Evolutionary conservation across 2,113 vertebrate genomes (phyloP), one percentile per base, ranked within the genome.

Genomic region (Protobothrops flavoviridis): DNA sequence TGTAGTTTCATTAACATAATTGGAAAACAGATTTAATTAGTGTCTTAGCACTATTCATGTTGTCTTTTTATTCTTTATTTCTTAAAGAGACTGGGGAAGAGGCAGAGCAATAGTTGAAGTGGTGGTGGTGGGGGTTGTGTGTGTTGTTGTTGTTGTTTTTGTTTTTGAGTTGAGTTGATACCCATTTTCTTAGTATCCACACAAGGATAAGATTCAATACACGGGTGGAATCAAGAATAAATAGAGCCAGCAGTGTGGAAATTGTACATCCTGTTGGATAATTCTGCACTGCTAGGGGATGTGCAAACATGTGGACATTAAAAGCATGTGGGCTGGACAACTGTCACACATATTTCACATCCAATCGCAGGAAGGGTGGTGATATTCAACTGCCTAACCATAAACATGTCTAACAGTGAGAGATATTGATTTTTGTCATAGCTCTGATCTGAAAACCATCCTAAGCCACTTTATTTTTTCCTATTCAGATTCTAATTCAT

Each of bases 1-100:
- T 97, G 96, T 97, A 97, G 94, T 96, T 97, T 95, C 91, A 96
- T 97, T 97, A 97, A 91, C 95, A 96, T 97, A 96, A 97, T 96
- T 96, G 91, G 45, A 96, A 96, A 97, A 94, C 94, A 97, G 95
- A 92, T 92, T 93, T 97, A 96, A 97, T 97, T 97, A 97, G 93
- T 95, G 95, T 94, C 95, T 95, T 95, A 96, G 9, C 61, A 91
- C 91, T 95, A 85, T 95, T 93, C 45, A 90, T 94, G 56, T 92
- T 64, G 94, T 88, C 89, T 86, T 93, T 93, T 93, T 64, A 94
- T 95, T 96, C 94, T 96, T 50, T 0, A 91, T 87, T 95, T 95
- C 59, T 43, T 95, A 55, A 95, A 92, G 81, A 95, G 53, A 53
- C 11, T 0, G 93, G n/a, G 53, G 92, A 90, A 48, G 55, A 93